Base-by-base conservation (phyloP, 2,888 invertebrate species). In the Abrostola triplasia region DNA sequence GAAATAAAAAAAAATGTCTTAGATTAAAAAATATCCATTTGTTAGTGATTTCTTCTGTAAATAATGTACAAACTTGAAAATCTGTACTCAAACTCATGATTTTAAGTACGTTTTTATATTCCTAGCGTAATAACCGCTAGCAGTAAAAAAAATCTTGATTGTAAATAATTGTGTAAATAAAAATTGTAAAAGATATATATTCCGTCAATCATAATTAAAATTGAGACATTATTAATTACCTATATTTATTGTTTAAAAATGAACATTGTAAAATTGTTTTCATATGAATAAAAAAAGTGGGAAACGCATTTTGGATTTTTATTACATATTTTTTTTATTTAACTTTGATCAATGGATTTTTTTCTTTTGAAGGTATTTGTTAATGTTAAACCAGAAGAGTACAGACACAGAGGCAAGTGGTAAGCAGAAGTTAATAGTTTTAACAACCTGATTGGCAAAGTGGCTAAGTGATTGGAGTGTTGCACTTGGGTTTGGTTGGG, bases 181-280 rank as follows among this genome's bases (percentile, higher is more conserved):
- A 82, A 82, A 77, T 8, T 77, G 85, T 89, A 84, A 90, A 89
- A 88, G 82, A 88, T 89, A 90, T 92, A 90, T 93, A 93, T 91
- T 93, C 91, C 87, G 86, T 91, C 92, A 93, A 79, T 90, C 90
- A 80, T 89, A 87, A 24, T 85, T 88, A 84, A 87, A 67, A 90
- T 88, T 91, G 88, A 88, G 77, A 90, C 67, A 80, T 80, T 84
- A 89, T 89, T 89, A 85, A 85, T 87, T 88, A 87, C 82, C 84
- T 86, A 88, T 91, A 91, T 92, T 89, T 92, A 93, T 93, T 90
- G 90, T 92, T 93, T 92, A 85, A 91, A 91, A 89, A 80, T 81
- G 81, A 88, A 89, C 81, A 91, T 90, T 92, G 90, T 92, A 91
- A 92, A 90, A 89, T 90, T 91, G 91, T 94, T 93, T 94, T 94